Evolutionary conservation across 1,140 invertebrate species (phyloP).

Genomic region (Pygmarrhopalites habei): DNA sequence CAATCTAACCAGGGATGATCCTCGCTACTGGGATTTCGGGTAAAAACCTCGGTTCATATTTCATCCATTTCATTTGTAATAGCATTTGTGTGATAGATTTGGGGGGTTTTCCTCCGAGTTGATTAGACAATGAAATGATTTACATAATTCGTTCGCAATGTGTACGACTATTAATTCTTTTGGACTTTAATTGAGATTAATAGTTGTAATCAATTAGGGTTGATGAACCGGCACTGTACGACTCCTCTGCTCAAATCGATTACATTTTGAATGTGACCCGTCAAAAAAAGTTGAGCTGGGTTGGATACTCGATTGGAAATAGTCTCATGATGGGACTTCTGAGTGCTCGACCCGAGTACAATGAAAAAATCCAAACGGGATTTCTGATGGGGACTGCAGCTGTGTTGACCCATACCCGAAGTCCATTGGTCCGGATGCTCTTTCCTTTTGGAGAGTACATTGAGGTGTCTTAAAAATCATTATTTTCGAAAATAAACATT

Average conservation of each 20-base stretch:
- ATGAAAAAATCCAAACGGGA: constrained; percentile 50
- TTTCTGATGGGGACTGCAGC: constrained; percentile 20
- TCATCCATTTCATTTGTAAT: too few relatives aligned
- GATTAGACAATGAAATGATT: too few relatives aligned
- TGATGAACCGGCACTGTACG: constrained; percentile 28
- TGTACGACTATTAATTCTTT: too few relatives aligned
- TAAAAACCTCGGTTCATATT: not conserved
- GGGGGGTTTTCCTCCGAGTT: too few relatives aligned
- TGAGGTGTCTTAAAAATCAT: constrained; percentile 3
- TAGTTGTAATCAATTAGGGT: constrained; percentile 1
- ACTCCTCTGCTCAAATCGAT: constrained; percentile 46
- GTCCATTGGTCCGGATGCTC: constrained; percentile 5
- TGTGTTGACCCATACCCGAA: constrained; percentile 9
- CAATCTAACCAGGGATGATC: not conserved
- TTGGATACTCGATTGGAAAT: constrained; percentile 51
- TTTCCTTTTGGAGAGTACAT: not conserved
- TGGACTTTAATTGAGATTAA: too few relatives aligned
- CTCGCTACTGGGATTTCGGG: constrained; percentile 10
- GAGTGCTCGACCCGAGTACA: constrained; percentile 55
- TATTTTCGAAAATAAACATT: too few relatives aligned
- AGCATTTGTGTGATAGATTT: too few relatives aligned
- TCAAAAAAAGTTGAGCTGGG: constrained; percentile 51
- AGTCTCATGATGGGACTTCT: constrained; percentile 45
- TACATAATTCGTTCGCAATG: too few relatives aligned
- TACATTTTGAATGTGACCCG: constrained; percentile 52